Conservation (phyloP, 2,888 invertebrate species). For the Micropterix aruncella region DNA sequence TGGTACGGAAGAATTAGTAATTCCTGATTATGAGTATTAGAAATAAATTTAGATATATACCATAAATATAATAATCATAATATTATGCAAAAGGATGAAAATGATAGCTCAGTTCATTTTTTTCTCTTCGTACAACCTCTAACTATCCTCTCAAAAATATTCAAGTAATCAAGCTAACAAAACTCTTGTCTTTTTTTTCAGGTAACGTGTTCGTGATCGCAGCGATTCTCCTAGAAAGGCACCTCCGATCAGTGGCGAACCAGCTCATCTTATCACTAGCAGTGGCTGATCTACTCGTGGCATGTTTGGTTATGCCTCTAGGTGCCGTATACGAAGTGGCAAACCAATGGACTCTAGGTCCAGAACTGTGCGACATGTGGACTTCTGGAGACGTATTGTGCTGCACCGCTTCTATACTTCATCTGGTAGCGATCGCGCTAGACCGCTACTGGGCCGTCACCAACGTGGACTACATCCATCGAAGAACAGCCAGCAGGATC, state of each 20-base stretch:
- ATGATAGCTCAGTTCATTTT: too few species aligned
- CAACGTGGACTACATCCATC: conserved; percentile 78
- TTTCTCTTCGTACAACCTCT: too few species aligned
- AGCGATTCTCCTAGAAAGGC: conserved; percentile 75
- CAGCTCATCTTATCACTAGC: conserved; percentile 83
- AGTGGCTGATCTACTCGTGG: conserved; percentile 83
- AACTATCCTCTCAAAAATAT: too few species aligned
- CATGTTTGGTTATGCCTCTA: conserved; percentile 66
- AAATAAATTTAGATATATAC: too few species aligned
- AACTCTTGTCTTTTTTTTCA: conserved; percentile 30
- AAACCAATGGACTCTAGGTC: conserved; percentile 73
- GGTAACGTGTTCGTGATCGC: conserved; percentile 93
- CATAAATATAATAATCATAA: too few species aligned
- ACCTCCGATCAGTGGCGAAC: conserved; percentile 79
- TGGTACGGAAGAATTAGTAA: too few species aligned
- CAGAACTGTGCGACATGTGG: conserved; percentile 88
- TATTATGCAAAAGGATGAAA: too few species aligned
- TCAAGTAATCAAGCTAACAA: too few species aligned
- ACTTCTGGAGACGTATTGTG: conserved; percentile 85
- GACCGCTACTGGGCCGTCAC: conserved; percentile 89
- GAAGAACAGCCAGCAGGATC: conserved; percentile 61
- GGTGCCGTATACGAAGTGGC: conserved; percentile 67
- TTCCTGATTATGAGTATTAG: too few species aligned
- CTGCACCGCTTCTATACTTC: conserved; percentile 72
- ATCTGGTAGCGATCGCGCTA: conserved; percentile 68